Base-by-base conservation (phyloP, 1,140 invertebrate genomes). In the Drosophila baimaii region DNA sequence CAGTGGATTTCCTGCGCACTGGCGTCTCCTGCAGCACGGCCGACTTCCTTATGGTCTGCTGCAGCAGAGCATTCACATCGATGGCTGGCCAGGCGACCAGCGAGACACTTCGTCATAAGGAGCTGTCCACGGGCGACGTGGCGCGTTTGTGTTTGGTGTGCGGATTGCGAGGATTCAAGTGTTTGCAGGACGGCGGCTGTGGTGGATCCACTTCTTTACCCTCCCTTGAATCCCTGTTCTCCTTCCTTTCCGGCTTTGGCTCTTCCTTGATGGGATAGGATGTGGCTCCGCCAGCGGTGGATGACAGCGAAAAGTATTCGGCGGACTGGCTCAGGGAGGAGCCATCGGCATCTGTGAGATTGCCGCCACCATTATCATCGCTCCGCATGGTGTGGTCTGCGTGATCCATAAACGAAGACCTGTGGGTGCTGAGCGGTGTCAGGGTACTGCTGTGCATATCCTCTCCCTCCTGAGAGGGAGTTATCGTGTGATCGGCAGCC, bases 41-140 rank as follows among this genome's bases (percentile, higher is more conserved):
- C 1, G 91, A 75, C 17, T 92, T 91, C 17, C 79, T 72, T 47
- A 92, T 92, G n/a, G 91, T 92, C 68, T 92, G 91, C 68, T 92
- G 91, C 56, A 92, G 76, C 59, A 92, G 37, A 27, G 86, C 84
- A 37, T 92, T 92, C 15, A 91, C 79, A 86, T 92, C 90, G 61
- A 92, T 92, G 43, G 91, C 91, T 91, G 91, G 91, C 91, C 91
- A 92, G 17, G 91, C 78, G 90, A 92, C 91, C 91, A 92, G 91
- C 91, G 91, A 92, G 65, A 91, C 90, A 74, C 91, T 92, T 89
- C 90, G 91, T 92, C 91, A 92, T 92, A 92, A 92, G 51, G 90
- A 80, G 54, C 71, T 70, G 15, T 91, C 84, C 31, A 88, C 35
- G 3, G 82, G 80, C 27, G 82, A 80, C 7, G 68, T 39, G 29